A percentile compares a stretch with the other conserved stretches of the same genome.
Evolutionary conservation across 2,888 invertebrate genomes (phyloP).

Genomic region (Venusia cambrica): DNA sequence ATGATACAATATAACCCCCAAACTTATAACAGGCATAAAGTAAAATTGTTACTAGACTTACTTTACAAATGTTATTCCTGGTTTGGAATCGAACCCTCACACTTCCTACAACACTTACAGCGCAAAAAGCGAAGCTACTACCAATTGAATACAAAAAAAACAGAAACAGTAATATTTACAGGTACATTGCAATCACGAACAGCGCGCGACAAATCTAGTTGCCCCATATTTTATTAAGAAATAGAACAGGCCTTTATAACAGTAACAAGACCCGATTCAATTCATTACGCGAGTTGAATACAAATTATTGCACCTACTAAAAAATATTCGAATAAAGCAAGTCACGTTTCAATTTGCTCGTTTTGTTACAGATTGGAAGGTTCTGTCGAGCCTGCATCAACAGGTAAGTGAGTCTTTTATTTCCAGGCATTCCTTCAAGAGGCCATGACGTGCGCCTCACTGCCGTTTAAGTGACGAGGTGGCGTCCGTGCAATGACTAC

Average conservation of each 20-base stretch:
- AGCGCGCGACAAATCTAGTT: conserved; percentile 25
- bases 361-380: conserved; percentile 44
- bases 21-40: no score
- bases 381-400: conserved; percentile 55
- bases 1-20: no score
- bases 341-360: conserved; percentile 50
- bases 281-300: conserved; percentile 38
- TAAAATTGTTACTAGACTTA: no score
- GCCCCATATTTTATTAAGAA: conserved; percentile 32
- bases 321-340: conserved; percentile 49
- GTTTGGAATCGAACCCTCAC: no score
- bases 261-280: conserved; percentile 37
- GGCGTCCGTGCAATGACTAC: conserved; percentile 33
- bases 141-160: no score
- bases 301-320: conserved; percentile 49
- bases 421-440: conserved; percentile 57
- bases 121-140: no score
- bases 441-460: conserved; percentile 44
- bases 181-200: conserved; percentile 11
- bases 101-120: no score
- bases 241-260: conserved; percentile 27
- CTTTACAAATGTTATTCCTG: no score
- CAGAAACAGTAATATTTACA: no score
- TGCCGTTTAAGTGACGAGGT: conserved; percentile 38
- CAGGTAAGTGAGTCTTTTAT: conserved; percentile 74